Conservation (phyloP, 2,888 invertebrate species). For the Archips crataeganus region DNA sequence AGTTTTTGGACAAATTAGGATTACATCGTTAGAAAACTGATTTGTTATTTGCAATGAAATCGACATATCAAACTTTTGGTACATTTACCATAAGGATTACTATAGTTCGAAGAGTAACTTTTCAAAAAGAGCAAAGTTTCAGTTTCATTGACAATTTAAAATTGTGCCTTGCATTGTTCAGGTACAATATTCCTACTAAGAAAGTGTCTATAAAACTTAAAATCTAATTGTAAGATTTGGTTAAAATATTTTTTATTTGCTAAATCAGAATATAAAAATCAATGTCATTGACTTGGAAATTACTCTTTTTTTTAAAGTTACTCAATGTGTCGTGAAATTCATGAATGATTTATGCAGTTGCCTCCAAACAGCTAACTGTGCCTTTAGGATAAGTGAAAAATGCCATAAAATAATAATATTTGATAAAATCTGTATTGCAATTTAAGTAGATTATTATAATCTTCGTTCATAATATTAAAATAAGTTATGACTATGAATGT, state of each 20-base stretch:
- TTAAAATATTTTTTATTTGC: not conserved
- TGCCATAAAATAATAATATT: slow-evolving; percentile 39
- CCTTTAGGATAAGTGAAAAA: slow-evolving; percentile 38
- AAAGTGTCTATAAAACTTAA: no score
- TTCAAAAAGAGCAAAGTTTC: not conserved
- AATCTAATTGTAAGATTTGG: not conserved
- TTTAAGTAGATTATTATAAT: slow-evolving; percentile 22
- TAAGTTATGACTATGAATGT: not conserved
- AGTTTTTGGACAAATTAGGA: not conserved
- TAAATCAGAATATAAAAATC: not conserved
- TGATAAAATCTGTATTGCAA: slow-evolving; percentile 12
- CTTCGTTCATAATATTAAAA: not conserved
- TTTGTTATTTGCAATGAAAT: not conserved
- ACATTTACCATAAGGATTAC: slow-evolving; percentile 11
- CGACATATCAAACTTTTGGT: slow-evolving; percentile 5
- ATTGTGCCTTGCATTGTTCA: not conserved
- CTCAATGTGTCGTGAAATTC: not conserved
- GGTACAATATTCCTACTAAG: no score
- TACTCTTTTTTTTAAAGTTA: not conserved
- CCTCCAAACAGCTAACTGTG: slow-evolving; percentile 24
- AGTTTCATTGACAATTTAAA: not conserved
- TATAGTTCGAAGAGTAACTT: not conserved
- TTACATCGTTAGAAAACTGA: not conserved
- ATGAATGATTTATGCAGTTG: slow-evolving; percentile 4
- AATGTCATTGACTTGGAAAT: not conserved